A percentile compares a stretch with the other conserved stretches of the same genome.
phyloP scores from a whole-genome alignment of 2,888 invertebrate species.

The Cyclophora albipunctata region DNA sequence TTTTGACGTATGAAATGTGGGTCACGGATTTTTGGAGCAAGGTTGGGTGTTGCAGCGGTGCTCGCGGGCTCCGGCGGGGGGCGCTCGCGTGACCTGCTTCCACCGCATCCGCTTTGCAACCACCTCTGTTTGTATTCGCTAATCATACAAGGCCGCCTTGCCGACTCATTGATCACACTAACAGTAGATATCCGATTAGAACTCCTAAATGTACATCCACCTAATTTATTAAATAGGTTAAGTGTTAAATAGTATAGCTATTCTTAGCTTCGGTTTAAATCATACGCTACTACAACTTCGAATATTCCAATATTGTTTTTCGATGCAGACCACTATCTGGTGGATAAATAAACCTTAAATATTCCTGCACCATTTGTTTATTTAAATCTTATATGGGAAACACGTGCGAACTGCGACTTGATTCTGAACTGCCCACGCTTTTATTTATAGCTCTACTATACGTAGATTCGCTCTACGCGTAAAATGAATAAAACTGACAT shows the following conservation, averaged over 20 bases:
- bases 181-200: conserved; percentile 54
- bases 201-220: conserved; percentile 28
- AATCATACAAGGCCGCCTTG: conserved; percentile 61
- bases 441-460: conserved; percentile 25
- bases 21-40: conserved; percentile 71
- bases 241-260: not conserved
- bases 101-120: conserved; percentile 61
- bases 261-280: not conserved
- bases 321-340: not conserved
- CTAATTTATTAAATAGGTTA: too few species aligned
- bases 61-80: conserved; percentile 23
- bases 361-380: not conserved
- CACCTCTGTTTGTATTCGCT: conserved; percentile 47
- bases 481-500: too few species aligned
- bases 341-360: not conserved
- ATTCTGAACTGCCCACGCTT: conserved; percentile 32
- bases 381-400: conserved; percentile 9
- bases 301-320: not conserved
- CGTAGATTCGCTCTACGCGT: too few species aligned
- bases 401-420: conserved; percentile 27
- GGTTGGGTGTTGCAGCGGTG: conserved; percentile 53
- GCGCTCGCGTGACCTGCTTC: conserved; percentile 49
- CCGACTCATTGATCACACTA: conserved; percentile 56
- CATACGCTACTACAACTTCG: conserved; percentile 11
- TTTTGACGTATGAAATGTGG: conserved; percentile 65